Evolutionary conservation across 2,113 vertebrate species (phyloP), one percentile per base, ranked within the genome.

Genomic region (Siniperca chuatsi): DNA sequence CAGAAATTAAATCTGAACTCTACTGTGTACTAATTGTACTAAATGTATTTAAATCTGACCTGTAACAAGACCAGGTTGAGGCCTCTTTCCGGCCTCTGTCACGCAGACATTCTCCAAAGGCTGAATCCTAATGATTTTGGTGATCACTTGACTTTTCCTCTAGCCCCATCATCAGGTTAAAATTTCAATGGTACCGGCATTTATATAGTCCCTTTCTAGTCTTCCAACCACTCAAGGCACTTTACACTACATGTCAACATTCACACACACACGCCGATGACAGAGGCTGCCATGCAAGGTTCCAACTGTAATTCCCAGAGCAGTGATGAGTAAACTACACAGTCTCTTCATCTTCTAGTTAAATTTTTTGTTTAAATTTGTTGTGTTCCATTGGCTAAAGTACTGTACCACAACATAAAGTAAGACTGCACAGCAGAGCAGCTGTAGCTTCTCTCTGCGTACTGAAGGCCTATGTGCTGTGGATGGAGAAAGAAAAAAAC

Each of bases 351-450:
- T 81, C 21, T 67, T 48, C 71, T 58, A 25, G 20, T 48, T 37
- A 46, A 71, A 46, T 79, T 11, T 68, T 55, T 78, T 12, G 42
- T 65, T n/a, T 67, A 10, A 57, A 75, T 79, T 33, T 50, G 55
- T 61, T 75, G 33, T 57, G 29, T 12, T 72, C 21, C 25, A 52
- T 76, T 42, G 33, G 25, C 7, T 72, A 20, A 46, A 68, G 48
- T 35, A n/a, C 23, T 25, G 46, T 65, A 68, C 40, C 44, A 50
- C 66, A 57, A n/a, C 58, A 72, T 8, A 54, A 42, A 57, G 16
- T 40, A 25, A 7, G 50, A 29, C 80, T 75, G n/a, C 52, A 25
- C 64, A 79, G 60, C 50, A 21, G 44, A 87, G 75, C 87, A 84
- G 87, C 83, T 82, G 76, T 46, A 67, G 62, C 1, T 1, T 23